Conservation (phyloP, 2,113 vertebrate genomes). For the Grus americana region DNA sequence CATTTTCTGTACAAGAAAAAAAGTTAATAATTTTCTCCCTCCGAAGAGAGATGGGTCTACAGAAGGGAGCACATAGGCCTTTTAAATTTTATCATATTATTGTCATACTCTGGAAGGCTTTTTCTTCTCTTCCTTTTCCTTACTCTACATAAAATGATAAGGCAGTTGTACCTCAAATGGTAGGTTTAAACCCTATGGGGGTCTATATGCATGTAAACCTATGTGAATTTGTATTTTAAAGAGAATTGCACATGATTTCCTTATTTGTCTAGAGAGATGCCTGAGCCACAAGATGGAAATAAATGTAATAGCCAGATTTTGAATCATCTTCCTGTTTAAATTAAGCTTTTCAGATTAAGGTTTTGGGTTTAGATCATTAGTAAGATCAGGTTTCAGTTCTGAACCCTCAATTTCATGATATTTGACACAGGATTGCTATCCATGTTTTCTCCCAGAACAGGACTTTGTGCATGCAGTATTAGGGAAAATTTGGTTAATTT, state of each 20-base stretch:
- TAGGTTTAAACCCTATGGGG: neutral
- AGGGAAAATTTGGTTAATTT: neutral
- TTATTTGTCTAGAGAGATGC: neutral
- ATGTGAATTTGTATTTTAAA: neutral
- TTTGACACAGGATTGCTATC: neutral
- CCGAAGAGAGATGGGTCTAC: neutral
- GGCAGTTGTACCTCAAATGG: neutral
- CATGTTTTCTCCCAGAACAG: neutral
- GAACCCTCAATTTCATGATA: neutral
- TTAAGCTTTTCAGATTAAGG: neutral
- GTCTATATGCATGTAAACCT: neutral
- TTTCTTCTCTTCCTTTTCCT: neutral
- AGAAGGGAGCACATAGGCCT: rapidly evolving
- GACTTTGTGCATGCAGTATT: neutral
- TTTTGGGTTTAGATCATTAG: neutral
- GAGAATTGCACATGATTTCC: neutral
- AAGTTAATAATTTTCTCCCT: neutral
- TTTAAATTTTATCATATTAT: neutral
- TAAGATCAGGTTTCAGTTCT: neutral
- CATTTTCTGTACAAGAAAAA: neutral
- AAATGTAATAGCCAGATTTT: neutral
- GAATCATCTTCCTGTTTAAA: neutral
- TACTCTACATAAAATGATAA: neutral
- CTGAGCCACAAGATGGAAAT: neutral
- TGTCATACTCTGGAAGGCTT: neutral